A percentile compares a stretch with the other conserved stretches of the same genome.
Evolutionary conservation across 2,888 invertebrate species (phyloP).

Genomic region (Thysanoteuthis rhombus): DNA sequence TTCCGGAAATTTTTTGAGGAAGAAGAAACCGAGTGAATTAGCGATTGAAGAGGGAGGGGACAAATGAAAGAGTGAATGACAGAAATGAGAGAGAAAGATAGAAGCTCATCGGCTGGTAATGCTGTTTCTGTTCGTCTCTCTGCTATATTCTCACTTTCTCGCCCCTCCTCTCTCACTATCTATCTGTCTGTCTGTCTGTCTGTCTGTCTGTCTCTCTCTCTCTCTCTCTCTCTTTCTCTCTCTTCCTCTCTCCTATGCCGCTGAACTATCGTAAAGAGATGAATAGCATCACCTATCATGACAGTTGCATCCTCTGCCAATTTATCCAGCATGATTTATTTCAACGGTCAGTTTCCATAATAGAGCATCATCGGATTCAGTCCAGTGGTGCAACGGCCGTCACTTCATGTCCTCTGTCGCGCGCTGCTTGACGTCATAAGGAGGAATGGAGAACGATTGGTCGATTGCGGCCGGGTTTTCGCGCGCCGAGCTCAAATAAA

Average conservation of each 20-base stretch:
- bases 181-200: too few relatives aligned
- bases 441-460: neutral
- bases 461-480: neutral
- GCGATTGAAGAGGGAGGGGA: too few relatives aligned
- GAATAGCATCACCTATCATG: neutral
- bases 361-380: neutral
- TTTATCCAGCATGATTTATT: neutral
- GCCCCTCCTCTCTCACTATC: too few relatives aligned
- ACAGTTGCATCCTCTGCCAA: neutral
- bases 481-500: neutral
- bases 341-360: neutral
- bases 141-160: too few relatives aligned
- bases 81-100: too few relatives aligned
- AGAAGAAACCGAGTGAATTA: too few relatives aligned
- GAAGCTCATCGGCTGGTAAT: too few relatives aligned
- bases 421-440: neutral
- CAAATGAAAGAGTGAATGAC: too few relatives aligned
- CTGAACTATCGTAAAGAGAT: neutral
- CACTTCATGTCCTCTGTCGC: too few relatives aligned
- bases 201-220: too few relatives aligned
- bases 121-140: too few relatives aligned
- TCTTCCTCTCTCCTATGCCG: neutral
- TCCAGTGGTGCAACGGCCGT: neutral
- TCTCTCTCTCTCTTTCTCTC: rapidly evolving
- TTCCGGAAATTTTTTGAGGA: too few relatives aligned